A percentile compares a stretch with the other conserved stretches of the same genome.
Evolutionary conservation across 2,797 vertebrate species (phyloP).

Genomic region (Bovichtus diacanthus): DNA sequence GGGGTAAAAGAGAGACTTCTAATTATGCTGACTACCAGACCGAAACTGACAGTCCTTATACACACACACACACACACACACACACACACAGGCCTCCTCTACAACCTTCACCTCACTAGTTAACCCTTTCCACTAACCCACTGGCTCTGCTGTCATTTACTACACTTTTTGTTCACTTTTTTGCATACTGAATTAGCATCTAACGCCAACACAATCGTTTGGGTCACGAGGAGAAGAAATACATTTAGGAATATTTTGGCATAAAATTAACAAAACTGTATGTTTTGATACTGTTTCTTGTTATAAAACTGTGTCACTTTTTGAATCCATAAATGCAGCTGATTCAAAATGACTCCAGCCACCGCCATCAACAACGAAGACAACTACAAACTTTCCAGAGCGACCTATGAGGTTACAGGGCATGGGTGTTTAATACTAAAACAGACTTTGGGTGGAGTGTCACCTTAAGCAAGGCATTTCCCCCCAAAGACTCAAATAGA

Average conservation of each 20-base stretch:
- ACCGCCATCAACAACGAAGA: background rate
- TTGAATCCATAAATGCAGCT: background rate
- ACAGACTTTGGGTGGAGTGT: conserved; percentile 39
- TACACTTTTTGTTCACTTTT: background rate
- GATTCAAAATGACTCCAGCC: background rate
- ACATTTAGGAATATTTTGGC: background rate
- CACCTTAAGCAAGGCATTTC: conserved; percentile 22
- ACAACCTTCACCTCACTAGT: conserved; percentile 8
- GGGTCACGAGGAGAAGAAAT: background rate
- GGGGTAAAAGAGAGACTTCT: conserved; percentile 77
- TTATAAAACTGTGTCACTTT: background rate
- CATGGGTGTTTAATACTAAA: conserved; percentile 21
- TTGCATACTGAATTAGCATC: no score
- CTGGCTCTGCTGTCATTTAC: background rate
- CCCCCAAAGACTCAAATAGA: conserved; percentile 50
- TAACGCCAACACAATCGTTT: no score
- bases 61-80: conserved; percentile 35
- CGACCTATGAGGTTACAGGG: background rate
- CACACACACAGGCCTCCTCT: background rate
- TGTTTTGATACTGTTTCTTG: background rate
- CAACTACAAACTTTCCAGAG: background rate
- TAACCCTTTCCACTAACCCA: background rate
- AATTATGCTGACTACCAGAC: conserved; percentile 83
- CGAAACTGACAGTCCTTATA: conserved; percentile 72
- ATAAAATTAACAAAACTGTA: background rate